Base-by-base conservation (phyloP, 2,888 invertebrate species). In the Arge pagana region DNA sequence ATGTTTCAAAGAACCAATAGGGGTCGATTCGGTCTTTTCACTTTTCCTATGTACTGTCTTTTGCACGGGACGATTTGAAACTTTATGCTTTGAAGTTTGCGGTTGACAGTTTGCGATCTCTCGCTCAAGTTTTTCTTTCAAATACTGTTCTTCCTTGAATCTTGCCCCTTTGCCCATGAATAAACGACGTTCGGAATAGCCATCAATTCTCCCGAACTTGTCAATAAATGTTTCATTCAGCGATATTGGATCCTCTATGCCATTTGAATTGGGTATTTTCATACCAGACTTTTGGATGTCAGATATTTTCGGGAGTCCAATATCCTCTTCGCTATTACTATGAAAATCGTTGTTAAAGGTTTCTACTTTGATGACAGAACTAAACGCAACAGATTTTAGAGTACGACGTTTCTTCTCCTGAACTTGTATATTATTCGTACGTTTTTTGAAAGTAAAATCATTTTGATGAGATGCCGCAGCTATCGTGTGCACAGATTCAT, bases 101-200 rank as follows among this genome's bases (percentile, higher is more conserved):
- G 10, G 8, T 30, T n/a, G 6, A 4, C n/a, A 8, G 2, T 45
- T 18, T 45, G 21, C 24, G 1, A 30, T 23, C 28, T n/a, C 31
- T n/a, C 35, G n/a, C 13, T 36, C 15, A 16, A 40, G 45, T 11
- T 37, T 19, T n/a, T n/a, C 16, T 31, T 55, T 59, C 15, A 59
- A 18, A 53, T 53, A 58, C n/a, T 62, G 55, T 37, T 64, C 57
- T 24, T 67, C 69, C 33, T 51, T 65, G n/a, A 13, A 53, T 54
- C 60, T 54, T 8, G 57, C 56, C n/a, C 61, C 64, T 49, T 52
- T 61, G 5, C 61, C 66, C 56, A 58, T 56, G 15, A 53, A 58
- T 37, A 59, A 5, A 18, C 56, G 59, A 33, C 54, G 55, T 18
- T 60, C 61, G 21, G 53, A 55, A n/a, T 42, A 58, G 2, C 61